A percentile compares a stretch with the other conserved stretches of the same genome.
phyloP scores from a whole-genome alignment of 2,888 invertebrate species.

The Myathropa florea region DNA sequence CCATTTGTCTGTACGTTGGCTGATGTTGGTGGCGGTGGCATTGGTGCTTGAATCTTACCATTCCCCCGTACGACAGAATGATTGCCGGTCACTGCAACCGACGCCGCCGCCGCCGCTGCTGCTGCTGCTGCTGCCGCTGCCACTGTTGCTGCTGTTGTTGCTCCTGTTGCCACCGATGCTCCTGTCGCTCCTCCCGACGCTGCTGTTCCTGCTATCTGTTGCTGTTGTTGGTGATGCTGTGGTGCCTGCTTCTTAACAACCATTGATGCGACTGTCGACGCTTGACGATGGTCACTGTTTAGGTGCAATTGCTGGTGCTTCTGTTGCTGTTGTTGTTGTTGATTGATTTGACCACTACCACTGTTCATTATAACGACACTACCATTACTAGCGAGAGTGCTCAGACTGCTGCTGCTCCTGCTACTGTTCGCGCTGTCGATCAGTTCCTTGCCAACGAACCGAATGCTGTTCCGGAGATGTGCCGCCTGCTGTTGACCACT shows the following conservation, averaged over 20 bases:
- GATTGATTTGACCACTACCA: conserved; percentile 57
- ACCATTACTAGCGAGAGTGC: conserved; percentile 69
- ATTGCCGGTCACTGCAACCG: conserved; percentile 69
- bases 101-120: conserved; percentile 63
- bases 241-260: conserved; percentile 48
- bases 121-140: conserved; percentile 52
- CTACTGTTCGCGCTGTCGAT: conserved; percentile 71
- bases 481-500: conserved; percentile 44
- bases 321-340: conserved; percentile 68
- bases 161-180: conserved; percentile 50
- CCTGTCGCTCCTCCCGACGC: conserved; percentile 29
- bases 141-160: conserved; percentile 60
- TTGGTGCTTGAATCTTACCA: conserved; percentile 73
- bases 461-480: conserved; percentile 55
- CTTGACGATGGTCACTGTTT: conserved; percentile 38
- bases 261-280: conserved; percentile 43
- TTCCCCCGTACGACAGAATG: conserved; percentile 71
- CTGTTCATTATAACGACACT: conserved; percentile 73
- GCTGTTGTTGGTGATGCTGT: conserved; percentile 42
- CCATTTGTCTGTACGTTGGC: conserved; percentile 63
- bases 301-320: conserved; percentile 41
- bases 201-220: conserved; percentile 55
- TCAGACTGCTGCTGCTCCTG: conserved; percentile 67
- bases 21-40: conserved; percentile 72
- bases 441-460: conserved; percentile 60